phyloP scores from a whole-genome alignment of 2,888 invertebrate species.

The Brachynemurus nebulosus region DNA sequence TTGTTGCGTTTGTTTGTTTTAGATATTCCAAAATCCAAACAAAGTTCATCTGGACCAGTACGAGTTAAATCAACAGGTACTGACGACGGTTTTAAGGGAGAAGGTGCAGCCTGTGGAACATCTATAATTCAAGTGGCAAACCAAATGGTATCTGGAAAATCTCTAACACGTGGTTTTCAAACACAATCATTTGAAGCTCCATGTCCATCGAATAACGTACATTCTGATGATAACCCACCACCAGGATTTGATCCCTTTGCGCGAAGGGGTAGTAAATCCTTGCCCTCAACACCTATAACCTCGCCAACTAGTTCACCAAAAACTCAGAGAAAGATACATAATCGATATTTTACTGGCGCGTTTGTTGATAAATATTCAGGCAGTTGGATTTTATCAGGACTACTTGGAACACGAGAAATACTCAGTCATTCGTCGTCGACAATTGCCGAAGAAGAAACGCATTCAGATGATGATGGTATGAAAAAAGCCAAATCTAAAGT shows the following conservation, averaged over 20 bases:
- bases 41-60: slow-evolving; percentile 11
- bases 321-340: slow-evolving; percentile 32
- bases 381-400: slow-evolving; percentile 50
- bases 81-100: slow-evolving; percentile 56
- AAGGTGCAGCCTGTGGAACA: slow-evolving; percentile 53
- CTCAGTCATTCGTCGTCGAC: slow-evolving; percentile 36
- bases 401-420: slow-evolving; percentile 50
- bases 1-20: not conserved
- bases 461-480: slow-evolving; percentile 12
- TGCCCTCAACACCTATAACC: slow-evolving; percentile 52
- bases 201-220: slow-evolving; percentile 11
- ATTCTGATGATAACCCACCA: slow-evolving; percentile 22
- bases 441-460: slow-evolving; percentile 43
- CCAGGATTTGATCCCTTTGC: slow-evolving; percentile 29
- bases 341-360: slow-evolving; percentile 46
- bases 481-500: slow-evolving; percentile 16
- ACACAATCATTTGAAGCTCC: slow-evolving; percentile 20
- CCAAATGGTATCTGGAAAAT: slow-evolving; percentile 41
- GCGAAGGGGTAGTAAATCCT: slow-evolving; percentile 53
- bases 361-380: slow-evolving; percentile 35
- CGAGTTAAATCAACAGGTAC: slow-evolving; percentile 45
- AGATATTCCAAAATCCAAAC: slow-evolving; percentile 7
- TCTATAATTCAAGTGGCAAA: slow-evolving; percentile 44
- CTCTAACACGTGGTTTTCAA: slow-evolving; percentile 29
- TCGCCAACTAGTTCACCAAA: slow-evolving; percentile 47